Evolutionary conservation across 2,888 invertebrate species (phyloP).

Genomic region (Orchesella flavescens): DNA sequence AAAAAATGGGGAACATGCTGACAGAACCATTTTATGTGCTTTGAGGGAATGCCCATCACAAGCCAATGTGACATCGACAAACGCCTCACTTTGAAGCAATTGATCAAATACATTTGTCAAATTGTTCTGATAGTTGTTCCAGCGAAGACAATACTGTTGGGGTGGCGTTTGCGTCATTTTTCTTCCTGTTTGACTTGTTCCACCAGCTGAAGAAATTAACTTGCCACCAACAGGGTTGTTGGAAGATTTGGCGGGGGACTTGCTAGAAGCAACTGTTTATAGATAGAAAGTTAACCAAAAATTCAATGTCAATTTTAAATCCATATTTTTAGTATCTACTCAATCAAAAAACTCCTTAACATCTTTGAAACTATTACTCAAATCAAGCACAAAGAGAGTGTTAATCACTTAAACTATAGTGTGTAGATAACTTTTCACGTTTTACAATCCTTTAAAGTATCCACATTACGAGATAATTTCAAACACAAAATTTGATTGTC

Average conservation of each 20-base stretch:
- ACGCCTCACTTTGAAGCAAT: conserved; percentile 79
- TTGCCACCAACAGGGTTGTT: too few relatives aligned
- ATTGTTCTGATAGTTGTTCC: conserved; percentile 87
- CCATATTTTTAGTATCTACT: too few relatives aligned
- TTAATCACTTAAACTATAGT: too few relatives aligned
- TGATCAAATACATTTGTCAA: conserved; percentile 80
- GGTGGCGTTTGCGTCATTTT: conserved; percentile 65
- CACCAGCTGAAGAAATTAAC: too few relatives aligned
- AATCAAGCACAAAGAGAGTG: too few relatives aligned
- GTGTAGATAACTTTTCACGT: too few relatives aligned
- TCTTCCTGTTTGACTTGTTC: background rate
- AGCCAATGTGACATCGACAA: conserved; percentile 81
- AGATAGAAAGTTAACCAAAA: background rate
- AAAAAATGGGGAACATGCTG: conserved; percentile 95
- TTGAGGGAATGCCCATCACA: conserved; percentile 79
- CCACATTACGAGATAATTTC: too few relatives aligned
- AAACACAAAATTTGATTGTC: too few relatives aligned
- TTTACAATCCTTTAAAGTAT: too few relatives aligned
- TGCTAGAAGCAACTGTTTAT: background rate
- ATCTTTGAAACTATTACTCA: too few relatives aligned
- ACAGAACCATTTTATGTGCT: conserved; percentile 92
- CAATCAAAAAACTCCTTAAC: too few relatives aligned
- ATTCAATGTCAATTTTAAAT: conserved; percentile 17
- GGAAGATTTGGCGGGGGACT: background rate
- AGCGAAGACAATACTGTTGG: conserved; percentile 82